Percentiles rank a stretch among this genome's conserved stretches.
phyloP scores from a whole-genome alignment of 30 jellyfish, hydroid and myxozoan genomes.

The Pelagia noctiluca region DNA sequence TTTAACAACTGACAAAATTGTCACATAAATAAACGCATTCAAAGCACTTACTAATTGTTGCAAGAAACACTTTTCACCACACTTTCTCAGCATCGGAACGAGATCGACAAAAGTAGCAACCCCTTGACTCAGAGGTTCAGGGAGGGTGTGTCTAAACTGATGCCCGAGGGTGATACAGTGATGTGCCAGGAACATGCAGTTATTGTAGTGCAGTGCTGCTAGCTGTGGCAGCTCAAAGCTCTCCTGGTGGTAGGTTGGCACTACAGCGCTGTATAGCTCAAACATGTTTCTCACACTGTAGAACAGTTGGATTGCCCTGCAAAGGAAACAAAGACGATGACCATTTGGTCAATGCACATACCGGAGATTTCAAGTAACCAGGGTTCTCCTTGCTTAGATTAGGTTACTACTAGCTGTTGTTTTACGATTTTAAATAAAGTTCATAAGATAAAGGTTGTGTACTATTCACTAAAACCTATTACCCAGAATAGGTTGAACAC shows the following conservation, averaged over 20 bases:
- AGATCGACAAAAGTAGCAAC: constrained; percentile 90
- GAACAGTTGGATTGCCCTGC: constrained; percentile 89
- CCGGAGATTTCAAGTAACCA: no score
- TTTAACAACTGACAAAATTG: no score
- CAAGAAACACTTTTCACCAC: constrained; percentile 85
- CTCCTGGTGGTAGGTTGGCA: constrained; percentile 88
- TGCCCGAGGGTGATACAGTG: constrained; percentile 97
- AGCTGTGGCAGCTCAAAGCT: constrained; percentile 94
- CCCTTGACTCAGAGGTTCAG: constrained; percentile 76
- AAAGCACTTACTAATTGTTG: constrained; percentile 77
- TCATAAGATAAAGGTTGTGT: no score
- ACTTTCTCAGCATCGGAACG: constrained; percentile 87
- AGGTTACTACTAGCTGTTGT: no score
- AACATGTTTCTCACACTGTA: constrained; percentile 84
- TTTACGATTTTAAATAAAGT: no score
- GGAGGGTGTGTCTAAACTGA: constrained; percentile 87
- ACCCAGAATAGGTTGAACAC: no score
- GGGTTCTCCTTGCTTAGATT: no score
- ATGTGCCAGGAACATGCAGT: constrained; percentile 94
- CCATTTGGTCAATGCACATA: no score
- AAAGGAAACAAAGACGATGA: background rate
- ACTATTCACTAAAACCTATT: no score
- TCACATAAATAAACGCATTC: no score
- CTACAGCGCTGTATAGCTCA: constrained; percentile 83
- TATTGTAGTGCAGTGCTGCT: constrained; percentile 97